phyloP scores from a whole-genome alignment of 2,797 vertebrate species.

The Danio jaintianensis region DNA sequence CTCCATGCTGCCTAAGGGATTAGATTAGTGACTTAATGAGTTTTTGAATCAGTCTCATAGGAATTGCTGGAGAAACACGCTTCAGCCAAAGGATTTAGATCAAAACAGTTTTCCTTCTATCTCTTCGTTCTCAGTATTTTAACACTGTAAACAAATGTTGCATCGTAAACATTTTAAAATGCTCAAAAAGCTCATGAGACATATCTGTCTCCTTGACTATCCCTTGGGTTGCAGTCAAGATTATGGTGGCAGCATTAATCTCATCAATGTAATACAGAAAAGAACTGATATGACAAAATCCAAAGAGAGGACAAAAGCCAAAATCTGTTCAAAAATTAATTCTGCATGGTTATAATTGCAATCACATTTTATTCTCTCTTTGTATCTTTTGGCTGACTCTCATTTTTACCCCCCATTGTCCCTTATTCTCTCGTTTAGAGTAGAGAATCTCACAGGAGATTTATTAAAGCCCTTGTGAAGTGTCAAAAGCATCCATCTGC shows the following conservation, averaged over 20 bases:
- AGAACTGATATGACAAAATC: background rate
- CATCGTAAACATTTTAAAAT: background rate
- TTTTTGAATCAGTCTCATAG: slow-evolving; percentile 54
- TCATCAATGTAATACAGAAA: background rate
- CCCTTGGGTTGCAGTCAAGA: background rate
- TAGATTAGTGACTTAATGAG: slow-evolving; percentile 56
- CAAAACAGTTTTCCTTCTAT: slow-evolving; percentile 24
- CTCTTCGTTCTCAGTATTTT: slow-evolving; percentile 7
- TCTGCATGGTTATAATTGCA: background rate
- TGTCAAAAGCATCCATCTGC: slow-evolving; percentile 60
- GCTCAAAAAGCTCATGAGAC: slow-evolving; percentile 13
- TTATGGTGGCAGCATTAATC: background rate
- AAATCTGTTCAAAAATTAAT: background rate
- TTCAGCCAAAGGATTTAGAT: slow-evolving; percentile 52
- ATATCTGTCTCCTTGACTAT: background rate
- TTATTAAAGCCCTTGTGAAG: slow-evolving; percentile 69
- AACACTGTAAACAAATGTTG: slow-evolving; percentile 8
- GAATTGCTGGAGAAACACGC: slow-evolving; percentile 31
- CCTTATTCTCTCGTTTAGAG: slow-evolving; percentile 61
- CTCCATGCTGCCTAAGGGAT: slow-evolving; percentile 48
- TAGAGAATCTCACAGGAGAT: slow-evolving; percentile 64
- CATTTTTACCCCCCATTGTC: background rate
- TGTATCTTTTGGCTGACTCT: slow-evolving; percentile 26
- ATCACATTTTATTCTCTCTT: background rate
- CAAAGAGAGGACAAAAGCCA: background rate